Evolutionary conservation across 2,888 invertebrate species (phyloP), one percentile per base, ranked within the genome.

Genomic region (Bhutanitis thaidina): DNA sequence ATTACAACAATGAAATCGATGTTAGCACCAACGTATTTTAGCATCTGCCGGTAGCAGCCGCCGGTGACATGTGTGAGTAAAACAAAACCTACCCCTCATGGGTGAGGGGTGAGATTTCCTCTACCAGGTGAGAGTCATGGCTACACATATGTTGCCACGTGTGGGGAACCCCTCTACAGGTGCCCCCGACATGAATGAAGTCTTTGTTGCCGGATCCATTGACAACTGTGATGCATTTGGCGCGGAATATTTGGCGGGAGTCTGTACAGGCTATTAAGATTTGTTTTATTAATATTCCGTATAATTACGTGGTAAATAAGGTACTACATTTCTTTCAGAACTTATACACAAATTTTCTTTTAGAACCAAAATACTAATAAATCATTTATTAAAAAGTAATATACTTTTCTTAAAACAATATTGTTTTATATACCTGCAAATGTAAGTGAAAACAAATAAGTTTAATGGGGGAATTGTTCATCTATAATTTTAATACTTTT

Each of bases 1-100:
- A 68, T 69, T 67, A 62, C 62, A 67, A 76, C 76, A 81, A 78
- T 77, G 67, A 74, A 77, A 74, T 80, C 77, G 71, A 80, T 74
- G 79, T 76, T 73, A 71, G 74, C 75, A 69, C 66, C 71, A 89
- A 89, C 88, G 88, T 80, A 88, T 88, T 88, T 85, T 85, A 85
- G 85, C 88, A 89, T 89, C 88, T 89, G 88, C 83, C 86, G 70
- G 76, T 73, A 72, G 81, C 87, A 86, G 86, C 88, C 86, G 87
- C 78, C 74, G 52, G 59, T 77, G 83, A 71, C 86, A 86, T 85
- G 84, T 86, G 84, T 69, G 74, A 59, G 74, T 76, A 71, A 75
- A 79, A 79, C 80, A 77, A 80, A 74, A 65, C 68, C 71, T 70
- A 74, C 75, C 78, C 77, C 76, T 71, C 69, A 64, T 62, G 66